These are phyloP conservation scores for Alouatta palliata DNA, from an alignment of 2,113 vertebrate genomes.

Conservation along the genomic window DNA sequence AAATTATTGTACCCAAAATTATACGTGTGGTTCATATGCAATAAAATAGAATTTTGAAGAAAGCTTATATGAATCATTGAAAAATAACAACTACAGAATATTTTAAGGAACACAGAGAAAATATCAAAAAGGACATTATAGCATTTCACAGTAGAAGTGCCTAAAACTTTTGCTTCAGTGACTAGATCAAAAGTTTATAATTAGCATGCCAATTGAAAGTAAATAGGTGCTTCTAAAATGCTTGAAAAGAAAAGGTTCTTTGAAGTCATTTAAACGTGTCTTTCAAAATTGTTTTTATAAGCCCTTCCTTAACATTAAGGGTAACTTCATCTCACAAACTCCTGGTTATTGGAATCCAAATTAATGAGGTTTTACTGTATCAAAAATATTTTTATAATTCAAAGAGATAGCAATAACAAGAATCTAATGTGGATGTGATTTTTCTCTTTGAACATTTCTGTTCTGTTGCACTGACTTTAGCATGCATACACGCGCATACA, in stretches of 20 bases:
- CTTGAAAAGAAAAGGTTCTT: conserved; percentile 37
- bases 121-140: not conserved
- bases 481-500: accelerated
- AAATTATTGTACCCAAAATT: conserved; percentile 36
- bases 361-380: conserved; percentile 76
- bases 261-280: conserved; percentile 26
- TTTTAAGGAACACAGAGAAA: conserved; percentile 51
- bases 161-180: conserved; percentile 42
- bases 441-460: conserved; percentile 64
- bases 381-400: conserved; percentile 74
- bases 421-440: conserved; percentile 49
- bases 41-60: conserved; percentile 49
- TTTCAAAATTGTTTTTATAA: conserved; percentile 53
- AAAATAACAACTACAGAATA: conserved; percentile 22
- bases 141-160: conserved; percentile 25
- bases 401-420: conserved; percentile 74
- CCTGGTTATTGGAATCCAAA: conserved; percentile 63
- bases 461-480: conserved; percentile 52
- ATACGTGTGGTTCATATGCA: conserved; percentile 45
- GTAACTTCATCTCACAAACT: conserved; percentile 44
- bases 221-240: conserved; percentile 63
- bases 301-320: conserved; percentile 34
- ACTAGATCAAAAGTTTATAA: conserved; percentile 47
- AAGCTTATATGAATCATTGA: conserved; percentile 34
- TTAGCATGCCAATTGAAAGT: conserved; percentile 35